These are phyloP conservation scores for Pipra filicauda DNA, from an alignment of 2,113 vertebrate species.

Conservation along the genomic window DNA sequence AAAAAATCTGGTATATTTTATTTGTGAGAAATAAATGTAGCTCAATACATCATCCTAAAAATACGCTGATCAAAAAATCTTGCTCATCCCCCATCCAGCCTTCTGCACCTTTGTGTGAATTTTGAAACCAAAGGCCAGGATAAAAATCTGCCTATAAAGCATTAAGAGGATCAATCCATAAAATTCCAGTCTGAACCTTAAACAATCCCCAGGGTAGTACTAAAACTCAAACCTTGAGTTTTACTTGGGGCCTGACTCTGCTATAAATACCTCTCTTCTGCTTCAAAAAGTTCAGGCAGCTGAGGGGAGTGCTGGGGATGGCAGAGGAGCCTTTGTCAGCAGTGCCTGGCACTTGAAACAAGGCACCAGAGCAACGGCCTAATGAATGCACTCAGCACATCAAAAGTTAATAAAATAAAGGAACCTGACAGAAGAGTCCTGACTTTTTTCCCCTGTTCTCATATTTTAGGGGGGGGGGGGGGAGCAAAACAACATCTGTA, in stretches of 20 bases:
- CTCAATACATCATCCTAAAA: not conserved
- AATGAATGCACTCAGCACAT: not conserved
- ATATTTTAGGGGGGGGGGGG: not conserved
- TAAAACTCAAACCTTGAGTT: not conserved
- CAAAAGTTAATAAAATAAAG: constrained; percentile 19
- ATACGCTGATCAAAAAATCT: not conserved
- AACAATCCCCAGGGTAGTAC: not conserved
- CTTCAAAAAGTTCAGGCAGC: not conserved
- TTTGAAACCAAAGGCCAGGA: not conserved
- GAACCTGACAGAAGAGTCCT: not conserved
- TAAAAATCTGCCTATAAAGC: not conserved
- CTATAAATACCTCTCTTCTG: not conserved
- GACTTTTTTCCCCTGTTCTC: not conserved
- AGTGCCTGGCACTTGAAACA: not conserved
- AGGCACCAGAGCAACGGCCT: not conserved
- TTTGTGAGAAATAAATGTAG: not conserved
- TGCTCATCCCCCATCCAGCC: not conserved
- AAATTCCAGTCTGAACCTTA: not conserved
- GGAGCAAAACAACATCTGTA: not conserved
- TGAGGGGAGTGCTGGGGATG: not conserved
- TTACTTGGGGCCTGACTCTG: not conserved
- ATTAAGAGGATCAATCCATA: not conserved
- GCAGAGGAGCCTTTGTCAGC: not conserved
- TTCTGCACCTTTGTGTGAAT: not conserved
- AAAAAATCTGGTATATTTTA: not conserved